These are phyloP conservation scores for Centropus bengalensis DNA, from an alignment of 2,113 vertebrate genomes.

Conservation along the genomic window DNA sequence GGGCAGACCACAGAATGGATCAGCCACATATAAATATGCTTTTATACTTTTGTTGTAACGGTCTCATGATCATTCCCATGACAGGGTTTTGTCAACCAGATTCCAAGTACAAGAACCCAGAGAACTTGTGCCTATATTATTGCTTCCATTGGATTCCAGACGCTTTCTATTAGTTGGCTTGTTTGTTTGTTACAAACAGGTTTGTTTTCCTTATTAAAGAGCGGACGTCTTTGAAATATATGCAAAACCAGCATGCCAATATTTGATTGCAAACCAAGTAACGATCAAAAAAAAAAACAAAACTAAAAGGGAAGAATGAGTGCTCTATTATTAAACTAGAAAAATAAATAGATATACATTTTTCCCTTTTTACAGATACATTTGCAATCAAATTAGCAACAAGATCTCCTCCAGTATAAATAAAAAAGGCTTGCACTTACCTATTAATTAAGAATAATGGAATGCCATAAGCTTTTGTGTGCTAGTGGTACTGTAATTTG, in stretches of 20 bases:
- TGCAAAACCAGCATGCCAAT: slow-evolving; percentile 35
- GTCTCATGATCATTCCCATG: background rate
- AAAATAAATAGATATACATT: slow-evolving; percentile 65
- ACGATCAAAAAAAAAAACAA: background rate
- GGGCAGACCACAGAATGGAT: background rate
- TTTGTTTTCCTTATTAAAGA: slow-evolving; percentile 40
- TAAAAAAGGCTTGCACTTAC: slow-evolving; percentile 70
- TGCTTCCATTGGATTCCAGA: background rate
- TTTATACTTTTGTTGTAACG: background rate
- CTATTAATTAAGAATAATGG: slow-evolving; percentile 82
- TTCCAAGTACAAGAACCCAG: background rate
- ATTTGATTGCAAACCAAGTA: slow-evolving; percentile 47
- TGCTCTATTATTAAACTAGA: slow-evolving; percentile 65
- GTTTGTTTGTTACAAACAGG: slow-evolving; percentile 3
- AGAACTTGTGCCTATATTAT: background rate
- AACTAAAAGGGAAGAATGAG: slow-evolving; percentile 55
- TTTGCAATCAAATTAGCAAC: slow-evolving; percentile 73
- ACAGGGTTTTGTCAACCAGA: background rate
- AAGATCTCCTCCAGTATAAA: slow-evolving; percentile 66
- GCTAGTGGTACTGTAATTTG: slow-evolving; percentile 69
- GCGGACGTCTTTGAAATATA: background rate
- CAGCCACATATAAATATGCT: background rate
- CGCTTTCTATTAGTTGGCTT: background rate
- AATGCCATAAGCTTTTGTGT: slow-evolving; percentile 76
- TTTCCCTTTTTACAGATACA: slow-evolving; percentile 68